A percentile compares a stretch with the other conserved stretches of the same genome.
phyloP scores from a whole-genome alignment of 2,888 invertebrate species.

The Aromia moschata region DNA sequence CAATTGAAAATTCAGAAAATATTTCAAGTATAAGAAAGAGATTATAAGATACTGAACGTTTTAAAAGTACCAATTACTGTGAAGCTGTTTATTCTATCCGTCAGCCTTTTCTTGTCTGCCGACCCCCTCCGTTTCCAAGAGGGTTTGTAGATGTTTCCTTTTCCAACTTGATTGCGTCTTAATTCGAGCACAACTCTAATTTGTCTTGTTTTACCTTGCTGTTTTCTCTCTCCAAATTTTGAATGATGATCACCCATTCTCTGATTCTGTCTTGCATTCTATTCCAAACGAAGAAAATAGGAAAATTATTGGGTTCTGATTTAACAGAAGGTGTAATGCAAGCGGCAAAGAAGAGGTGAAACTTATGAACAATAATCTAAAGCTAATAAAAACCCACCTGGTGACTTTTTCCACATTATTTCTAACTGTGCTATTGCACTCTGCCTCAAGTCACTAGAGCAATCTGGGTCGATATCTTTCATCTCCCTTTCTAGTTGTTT shows the following conservation, averaged over 20 bases:
- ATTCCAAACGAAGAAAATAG: no score
- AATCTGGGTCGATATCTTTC: slow-evolving; percentile 76
- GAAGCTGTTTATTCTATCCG: slow-evolving; percentile 68
- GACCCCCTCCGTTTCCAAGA: slow-evolving; percentile 64
- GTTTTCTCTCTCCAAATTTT: slow-evolving; percentile 64
- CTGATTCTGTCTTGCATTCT: slow-evolving; percentile 64
- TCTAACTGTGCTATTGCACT: slow-evolving; percentile 76
- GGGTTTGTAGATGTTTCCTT: slow-evolving; percentile 68
- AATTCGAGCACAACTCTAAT: slow-evolving; percentile 62
- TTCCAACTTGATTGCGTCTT: slow-evolving; percentile 66
- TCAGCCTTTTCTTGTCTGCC: slow-evolving; percentile 69
- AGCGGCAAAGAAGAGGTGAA: slow-evolving; percentile 9
- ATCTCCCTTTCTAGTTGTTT: slow-evolving; percentile 75
- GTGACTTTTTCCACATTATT: slow-evolving; percentile 66
- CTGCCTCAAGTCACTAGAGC: slow-evolving; percentile 80
- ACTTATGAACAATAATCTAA: neutral
- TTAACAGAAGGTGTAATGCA: no score
- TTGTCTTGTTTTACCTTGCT: slow-evolving; percentile 62
- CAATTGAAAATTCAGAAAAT: slow-evolving; percentile 2
- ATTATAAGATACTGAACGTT: neutral
- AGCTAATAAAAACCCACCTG: slow-evolving; percentile 47
- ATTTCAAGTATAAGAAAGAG: neutral
- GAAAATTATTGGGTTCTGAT: no score
- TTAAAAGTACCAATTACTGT: slow-evolving; percentile 67
- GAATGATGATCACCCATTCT: slow-evolving; percentile 62